Evolutionary conservation across 2,113 vertebrate species (phyloP).

Genomic region (Lamprologus speciosus): DNA sequence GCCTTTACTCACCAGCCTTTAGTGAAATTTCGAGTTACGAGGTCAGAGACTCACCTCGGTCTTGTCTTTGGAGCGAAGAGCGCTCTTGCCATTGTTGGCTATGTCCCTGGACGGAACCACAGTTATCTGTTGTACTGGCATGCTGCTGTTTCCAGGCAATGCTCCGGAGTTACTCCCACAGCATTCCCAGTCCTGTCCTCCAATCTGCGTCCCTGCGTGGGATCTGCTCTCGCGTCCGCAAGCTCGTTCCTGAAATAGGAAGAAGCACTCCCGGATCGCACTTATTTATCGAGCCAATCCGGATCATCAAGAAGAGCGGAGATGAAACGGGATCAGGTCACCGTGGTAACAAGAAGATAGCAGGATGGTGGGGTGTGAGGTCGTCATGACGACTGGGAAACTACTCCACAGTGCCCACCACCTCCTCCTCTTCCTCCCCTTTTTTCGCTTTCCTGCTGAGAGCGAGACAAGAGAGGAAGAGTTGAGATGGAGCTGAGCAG

Average conservation of each 20-base stretch:
- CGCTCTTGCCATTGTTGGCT: conserved; percentile 74
- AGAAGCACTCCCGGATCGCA: neutral
- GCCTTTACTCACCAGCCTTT: neutral
- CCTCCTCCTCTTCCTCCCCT: neutral
- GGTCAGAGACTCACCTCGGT: conserved; percentile 78
- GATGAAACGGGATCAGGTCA: conserved; percentile 48
- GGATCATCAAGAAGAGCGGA: neutral
- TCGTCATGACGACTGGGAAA: conserved; percentile 56
- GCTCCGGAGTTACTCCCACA: conserved; percentile 24
- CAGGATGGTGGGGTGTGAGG: conserved; percentile 45
- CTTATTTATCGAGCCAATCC: conserved; percentile 1
- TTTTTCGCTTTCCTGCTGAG: conserved; percentile 11
- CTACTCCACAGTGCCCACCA: conserved; percentile 24
- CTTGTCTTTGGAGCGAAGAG: conserved; percentile 83
- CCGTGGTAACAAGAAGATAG: conserved; percentile 53
- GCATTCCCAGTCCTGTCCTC: conserved; percentile 16
- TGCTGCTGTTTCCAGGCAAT: conserved; percentile 66
- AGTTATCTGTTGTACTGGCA: conserved; percentile 90
- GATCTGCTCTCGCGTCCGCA: neutral
- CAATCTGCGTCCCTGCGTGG: neutral
- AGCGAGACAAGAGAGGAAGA: conserved; percentile 1
- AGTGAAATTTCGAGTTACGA: neutral
- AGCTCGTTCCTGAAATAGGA: neutral
- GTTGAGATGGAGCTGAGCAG: conserved; percentile 12
- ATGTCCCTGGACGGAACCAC: conserved; percentile 82